A percentile compares a stretch with the other conserved stretches of the same genome.
Conservation (phyloP, 2,888 invertebrate species). For the Temnothorax rugatulus region DNA sequence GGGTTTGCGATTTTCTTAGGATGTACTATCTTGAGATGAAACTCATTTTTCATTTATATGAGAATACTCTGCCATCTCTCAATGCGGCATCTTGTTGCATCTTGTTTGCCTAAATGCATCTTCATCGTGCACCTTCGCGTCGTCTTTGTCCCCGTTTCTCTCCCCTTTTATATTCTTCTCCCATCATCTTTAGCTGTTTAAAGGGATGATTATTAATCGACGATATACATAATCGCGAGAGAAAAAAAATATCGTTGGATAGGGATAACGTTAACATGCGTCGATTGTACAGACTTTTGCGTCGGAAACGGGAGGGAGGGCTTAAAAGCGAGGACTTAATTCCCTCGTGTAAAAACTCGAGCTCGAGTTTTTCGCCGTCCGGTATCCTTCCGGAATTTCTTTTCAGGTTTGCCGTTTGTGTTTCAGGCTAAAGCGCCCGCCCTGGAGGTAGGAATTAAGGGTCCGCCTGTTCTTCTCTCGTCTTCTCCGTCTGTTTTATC, state of each 20-base stretch:
- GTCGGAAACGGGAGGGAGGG: neutral
- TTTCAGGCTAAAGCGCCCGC: slow-evolving; percentile 85
- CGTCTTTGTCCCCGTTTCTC: neutral
- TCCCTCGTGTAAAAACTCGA: slow-evolving; percentile 37
- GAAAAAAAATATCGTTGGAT: neutral
- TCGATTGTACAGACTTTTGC: slow-evolving; percentile 23
- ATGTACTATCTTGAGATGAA: neutral
- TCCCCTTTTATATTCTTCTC: slow-evolving; percentile 35
- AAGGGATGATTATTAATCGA: slow-evolving; percentile 16
- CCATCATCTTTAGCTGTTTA: neutral
- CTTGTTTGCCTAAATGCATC: slow-evolving; percentile 65
- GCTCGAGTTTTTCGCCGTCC: slow-evolving; percentile 25
- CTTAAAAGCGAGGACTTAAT: slow-evolving; percentile 49
- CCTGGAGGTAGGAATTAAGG: slow-evolving; percentile 85
- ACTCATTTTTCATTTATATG: neutral
- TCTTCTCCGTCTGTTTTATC: slow-evolving; percentile 64
- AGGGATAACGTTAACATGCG: slow-evolving; percentile 11
- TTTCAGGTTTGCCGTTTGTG: slow-evolving; percentile 85
- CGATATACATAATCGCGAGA: neutral
- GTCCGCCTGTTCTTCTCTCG: slow-evolving; percentile 78
- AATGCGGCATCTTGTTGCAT: slow-evolving; percentile 76
- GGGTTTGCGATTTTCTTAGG: neutral
- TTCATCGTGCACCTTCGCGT: slow-evolving; percentile 18
- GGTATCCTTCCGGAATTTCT: slow-evolving; percentile 68
- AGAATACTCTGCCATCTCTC: neutral